Evolutionary conservation across 2,888 invertebrate species (phyloP).

Genomic region (Drosophila prostipennis): DNA sequence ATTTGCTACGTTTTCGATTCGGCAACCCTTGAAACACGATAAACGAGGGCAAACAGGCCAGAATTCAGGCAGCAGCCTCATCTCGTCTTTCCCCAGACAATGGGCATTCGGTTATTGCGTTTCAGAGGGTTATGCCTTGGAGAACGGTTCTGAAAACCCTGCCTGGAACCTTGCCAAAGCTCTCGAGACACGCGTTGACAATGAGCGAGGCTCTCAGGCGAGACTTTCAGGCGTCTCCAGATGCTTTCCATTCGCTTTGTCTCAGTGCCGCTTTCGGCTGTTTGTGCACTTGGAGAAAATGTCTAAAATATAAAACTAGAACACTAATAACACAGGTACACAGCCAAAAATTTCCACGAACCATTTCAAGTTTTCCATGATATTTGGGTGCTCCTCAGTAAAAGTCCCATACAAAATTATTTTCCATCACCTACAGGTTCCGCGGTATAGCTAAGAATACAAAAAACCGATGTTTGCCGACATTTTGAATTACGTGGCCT

Average conservation of each 20-base stretch:
- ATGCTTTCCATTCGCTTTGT: constrained; percentile 25
- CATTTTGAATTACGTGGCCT: too few species aligned
- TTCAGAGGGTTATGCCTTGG: constrained; percentile 26
- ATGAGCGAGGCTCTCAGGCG: constrained; percentile 71
- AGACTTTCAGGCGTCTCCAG: constrained; percentile 59
- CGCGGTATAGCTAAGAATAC: too few species aligned
- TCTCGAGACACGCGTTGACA: constrained; percentile 58
- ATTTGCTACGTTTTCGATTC: constrained; percentile 22
- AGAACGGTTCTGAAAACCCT: constrained; percentile 24
- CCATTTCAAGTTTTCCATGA: too few species aligned
- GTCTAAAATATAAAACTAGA: not conserved
- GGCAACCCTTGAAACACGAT: constrained; percentile 29
- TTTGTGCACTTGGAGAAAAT: constrained; percentile 8
- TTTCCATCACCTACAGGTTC: too few species aligned
- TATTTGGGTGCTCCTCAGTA: too few species aligned
- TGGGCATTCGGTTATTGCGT: constrained; percentile 38
- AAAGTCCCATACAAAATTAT: too few species aligned
- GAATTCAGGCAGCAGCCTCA: constrained; percentile 20
- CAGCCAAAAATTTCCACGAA: too few species aligned
- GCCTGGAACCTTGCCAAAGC: constrained; percentile 46
- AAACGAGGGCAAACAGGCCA: constrained; percentile 37
- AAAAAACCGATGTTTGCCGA: too few species aligned
- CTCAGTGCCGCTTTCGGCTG: constrained; percentile 23
- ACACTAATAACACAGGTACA: too few species aligned
- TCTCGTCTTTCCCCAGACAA: constrained; percentile 48